Base-by-base conservation (phyloP, 2,797 vertebrate genomes). In the Cheracebus regulus region DNA sequence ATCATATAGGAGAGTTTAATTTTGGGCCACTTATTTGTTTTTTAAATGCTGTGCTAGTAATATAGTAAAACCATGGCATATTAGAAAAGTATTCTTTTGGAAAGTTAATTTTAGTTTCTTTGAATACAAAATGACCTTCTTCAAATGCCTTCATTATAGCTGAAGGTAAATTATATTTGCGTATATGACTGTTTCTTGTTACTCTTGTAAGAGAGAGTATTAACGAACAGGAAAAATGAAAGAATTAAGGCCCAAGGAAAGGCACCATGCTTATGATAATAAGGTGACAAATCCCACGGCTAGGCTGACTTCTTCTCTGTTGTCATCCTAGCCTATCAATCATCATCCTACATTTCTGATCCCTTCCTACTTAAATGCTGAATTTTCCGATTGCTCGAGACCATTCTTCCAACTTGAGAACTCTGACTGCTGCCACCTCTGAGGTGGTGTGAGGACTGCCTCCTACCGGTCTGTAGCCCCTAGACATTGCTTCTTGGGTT, bases 101-200 rank as follows among this genome's bases (percentile, higher is more conserved):
- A 90, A 97, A 87, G 75, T 64, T 93, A 93, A 88, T 80, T 97
- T 93, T 94, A 67, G 8, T 57, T 93, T 92, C n/a, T 96, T 94
- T 76, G 41, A 82, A 89, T 10, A 80, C 24, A 41, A 93, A 91
- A 80, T 85, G 44, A 91, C n/a, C 30, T 73, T 33, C 22, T 93
- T 67, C 15, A 85, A 96, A 88, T 80, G 11, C 58, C 95, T 97
- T 93, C 24, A n/a, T 89, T 91, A 92, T 93, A 94, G 41, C 17
- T 52, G 26, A 30, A 91, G n/a, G 58, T 58, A 95, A 92, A 86
- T 82, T 81, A 88, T 70, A 30, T 61, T 12, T 76, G 24, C 28
- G 30, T 48, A n/a, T 55, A 26, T 94, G 48, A 91, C 28, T 83
- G 46, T 61, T 30, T 97, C 75, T 97, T 90, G 0, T 80, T 83